These are phyloP conservation scores for Crematogaster levior DNA, from an alignment of 2,888 invertebrate species.

Conservation along the genomic window DNA sequence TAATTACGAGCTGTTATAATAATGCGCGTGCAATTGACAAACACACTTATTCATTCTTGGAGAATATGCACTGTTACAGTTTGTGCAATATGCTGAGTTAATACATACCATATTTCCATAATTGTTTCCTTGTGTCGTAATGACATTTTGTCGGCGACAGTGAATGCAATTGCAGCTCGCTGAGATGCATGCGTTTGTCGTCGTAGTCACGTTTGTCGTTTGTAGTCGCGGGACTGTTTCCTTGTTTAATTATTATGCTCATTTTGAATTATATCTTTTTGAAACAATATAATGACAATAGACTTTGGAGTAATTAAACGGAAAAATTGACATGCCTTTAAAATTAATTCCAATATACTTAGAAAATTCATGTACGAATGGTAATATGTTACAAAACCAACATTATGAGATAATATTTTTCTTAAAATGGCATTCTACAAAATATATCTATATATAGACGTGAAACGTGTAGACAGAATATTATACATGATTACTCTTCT, in stretches of 20 bases:
- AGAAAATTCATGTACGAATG: not conserved
- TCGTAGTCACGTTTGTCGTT: not conserved
- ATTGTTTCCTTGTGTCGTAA: constrained; percentile 81
- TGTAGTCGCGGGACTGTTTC: not conserved
- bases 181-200: constrained; percentile 3
- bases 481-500: constrained; percentile 27
- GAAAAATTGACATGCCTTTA: not conserved
- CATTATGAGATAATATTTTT: not conserved
- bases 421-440: not conserved
- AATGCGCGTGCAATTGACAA: constrained; percentile 23
- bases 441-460: not conserved
- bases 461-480: not conserved
- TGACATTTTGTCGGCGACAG: constrained; percentile 44
- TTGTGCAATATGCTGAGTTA: constrained; percentile 58
- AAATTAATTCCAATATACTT: not conserved
- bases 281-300: not conserved
- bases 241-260: not conserved
- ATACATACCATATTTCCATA: constrained; percentile 74
- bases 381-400: not conserved
- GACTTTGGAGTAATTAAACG: not conserved
- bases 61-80: constrained; percentile 63
- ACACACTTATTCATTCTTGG: constrained; percentile 33
- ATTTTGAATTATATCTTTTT: constrained; percentile 15
- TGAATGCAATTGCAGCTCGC: constrained; percentile 13
- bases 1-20: constrained; percentile 53